Percentiles rank a stretch among this genome's conserved stretches.
Evolutionary conservation across 2,113 vertebrate genomes (phyloP).

Genomic region (Zootoca vivipara): DNA sequence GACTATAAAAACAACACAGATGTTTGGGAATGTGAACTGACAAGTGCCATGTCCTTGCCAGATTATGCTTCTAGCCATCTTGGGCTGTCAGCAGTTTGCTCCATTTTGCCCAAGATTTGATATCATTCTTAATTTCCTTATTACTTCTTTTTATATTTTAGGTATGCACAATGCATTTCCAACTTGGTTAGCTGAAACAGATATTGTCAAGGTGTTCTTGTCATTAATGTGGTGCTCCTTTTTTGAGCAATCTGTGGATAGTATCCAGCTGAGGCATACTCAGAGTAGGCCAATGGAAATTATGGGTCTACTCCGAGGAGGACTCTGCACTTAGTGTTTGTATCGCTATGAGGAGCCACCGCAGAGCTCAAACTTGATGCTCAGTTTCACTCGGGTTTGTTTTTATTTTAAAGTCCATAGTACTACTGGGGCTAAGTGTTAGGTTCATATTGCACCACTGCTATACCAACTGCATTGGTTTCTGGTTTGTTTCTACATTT

Average conservation of each 20-base stretch:
- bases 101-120: not conserved
- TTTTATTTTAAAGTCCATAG: too few relatives aligned
- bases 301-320: too few relatives aligned
- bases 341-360: too few relatives aligned
- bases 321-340: too few relatives aligned
- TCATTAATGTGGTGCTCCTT: not conserved
- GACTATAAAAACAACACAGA: not conserved
- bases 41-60: not conserved
- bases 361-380: too few relatives aligned
- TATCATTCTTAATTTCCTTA: not conserved
- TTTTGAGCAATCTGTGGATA: not conserved
- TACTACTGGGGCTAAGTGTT: too few relatives aligned
- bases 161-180: not conserved
- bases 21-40: not conserved
- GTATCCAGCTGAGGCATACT: too few relatives aligned
- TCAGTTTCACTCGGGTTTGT: too few relatives aligned
- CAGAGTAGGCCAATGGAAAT: too few relatives aligned
- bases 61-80: constrained; percentile 5
- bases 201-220: not conserved
- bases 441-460: too few relatives aligned
- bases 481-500: too few relatives aligned
- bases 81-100: not conserved
- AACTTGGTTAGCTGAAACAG: not conserved
- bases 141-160: not conserved
- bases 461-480: too few relatives aligned